Percentiles rank a stretch among this genome's conserved stretches.
Conservation (phyloP, 2,888 invertebrate species). For the Neoitamus cyanurus region DNA sequence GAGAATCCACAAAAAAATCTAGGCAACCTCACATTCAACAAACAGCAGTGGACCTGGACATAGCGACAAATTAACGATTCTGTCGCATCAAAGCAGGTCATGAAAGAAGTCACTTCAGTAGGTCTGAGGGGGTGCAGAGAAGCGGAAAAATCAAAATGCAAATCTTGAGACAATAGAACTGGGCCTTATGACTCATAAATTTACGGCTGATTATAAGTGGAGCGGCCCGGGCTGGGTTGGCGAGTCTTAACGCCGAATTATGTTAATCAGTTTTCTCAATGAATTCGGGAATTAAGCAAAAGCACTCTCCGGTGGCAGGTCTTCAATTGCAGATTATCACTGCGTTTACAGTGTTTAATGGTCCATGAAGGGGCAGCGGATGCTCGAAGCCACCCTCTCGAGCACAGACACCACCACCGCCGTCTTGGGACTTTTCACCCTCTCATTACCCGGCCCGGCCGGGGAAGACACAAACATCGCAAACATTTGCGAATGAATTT, state of each 20-base stretch:
- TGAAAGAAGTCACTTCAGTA: background rate
- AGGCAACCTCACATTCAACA: too few relatives aligned
- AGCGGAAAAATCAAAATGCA: conserved; percentile 14
- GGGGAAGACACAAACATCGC: background rate
- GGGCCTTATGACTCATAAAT: conserved; percentile 30
- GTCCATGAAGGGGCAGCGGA: conserved; percentile 22
- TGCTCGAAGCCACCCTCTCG: background rate
- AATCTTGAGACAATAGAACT: conserved; percentile 17
- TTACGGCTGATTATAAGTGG: background rate
- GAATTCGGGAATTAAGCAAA: conserved; percentile 41
- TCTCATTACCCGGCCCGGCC: too few relatives aligned
- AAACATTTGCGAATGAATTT: conserved; percentile 28
- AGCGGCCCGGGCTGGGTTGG: background rate
- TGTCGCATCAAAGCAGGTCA: background rate
- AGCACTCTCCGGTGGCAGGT: background rate
- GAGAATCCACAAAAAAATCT: too few relatives aligned
- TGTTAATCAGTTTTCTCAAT: conserved; percentile 49
- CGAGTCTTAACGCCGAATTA: conserved; percentile 47
- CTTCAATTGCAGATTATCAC: conserved; percentile 38
- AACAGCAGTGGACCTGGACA: background rate
- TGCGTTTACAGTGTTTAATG: conserved; percentile 28
- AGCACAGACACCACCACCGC: background rate
- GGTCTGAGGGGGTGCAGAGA: background rate
- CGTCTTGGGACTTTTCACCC: background rate
- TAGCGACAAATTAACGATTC: background rate